A percentile compares a stretch with the other conserved stretches of the same genome.
Evolutionary conservation across 1,140 invertebrate genomes (phyloP).

Genomic region (Varroa destructor): DNA sequence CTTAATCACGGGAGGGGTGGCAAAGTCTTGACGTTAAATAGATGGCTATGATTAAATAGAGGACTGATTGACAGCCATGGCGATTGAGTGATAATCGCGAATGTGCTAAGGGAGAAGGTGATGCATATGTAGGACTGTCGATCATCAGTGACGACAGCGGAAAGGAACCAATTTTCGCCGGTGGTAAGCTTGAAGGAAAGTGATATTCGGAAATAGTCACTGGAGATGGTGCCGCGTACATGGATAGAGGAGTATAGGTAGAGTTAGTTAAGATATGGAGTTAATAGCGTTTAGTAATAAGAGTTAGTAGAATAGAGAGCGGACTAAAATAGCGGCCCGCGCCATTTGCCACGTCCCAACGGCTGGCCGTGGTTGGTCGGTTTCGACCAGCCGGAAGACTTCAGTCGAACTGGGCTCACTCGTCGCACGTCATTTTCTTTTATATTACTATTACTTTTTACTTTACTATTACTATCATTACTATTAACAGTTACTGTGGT

Average conservation of each 20-base stretch:
- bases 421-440: conserved; percentile 12
- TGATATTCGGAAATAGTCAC: neutral
- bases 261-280: conserved; percentile 8
- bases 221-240: neutral
- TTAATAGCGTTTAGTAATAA: neutral
- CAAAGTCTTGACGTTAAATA: too few relatives aligned
- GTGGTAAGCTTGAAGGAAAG: neutral
- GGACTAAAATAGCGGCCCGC: neutral
- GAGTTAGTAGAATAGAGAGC: conserved; percentile 2
- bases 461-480: conserved; percentile 3
- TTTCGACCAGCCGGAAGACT: neutral
- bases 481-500: neutral
- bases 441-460: neutral
- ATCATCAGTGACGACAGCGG: too few relatives aligned
- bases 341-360: conserved; percentile 19
- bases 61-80: too few relatives aligned
- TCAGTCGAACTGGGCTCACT: neutral
- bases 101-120: too few relatives aligned
- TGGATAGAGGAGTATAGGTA: neutral
- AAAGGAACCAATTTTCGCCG: too few relatives aligned
- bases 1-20: too few relatives aligned
- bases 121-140: too few relatives aligned
- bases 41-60: too few relatives aligned
- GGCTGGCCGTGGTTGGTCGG: too few relatives aligned
- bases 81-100: too few relatives aligned